A percentile compares a stretch with the other conserved stretches of the same genome.
Conservation (phyloP, 2,113 vertebrate species). For the Meriones unguiculatus region DNA sequence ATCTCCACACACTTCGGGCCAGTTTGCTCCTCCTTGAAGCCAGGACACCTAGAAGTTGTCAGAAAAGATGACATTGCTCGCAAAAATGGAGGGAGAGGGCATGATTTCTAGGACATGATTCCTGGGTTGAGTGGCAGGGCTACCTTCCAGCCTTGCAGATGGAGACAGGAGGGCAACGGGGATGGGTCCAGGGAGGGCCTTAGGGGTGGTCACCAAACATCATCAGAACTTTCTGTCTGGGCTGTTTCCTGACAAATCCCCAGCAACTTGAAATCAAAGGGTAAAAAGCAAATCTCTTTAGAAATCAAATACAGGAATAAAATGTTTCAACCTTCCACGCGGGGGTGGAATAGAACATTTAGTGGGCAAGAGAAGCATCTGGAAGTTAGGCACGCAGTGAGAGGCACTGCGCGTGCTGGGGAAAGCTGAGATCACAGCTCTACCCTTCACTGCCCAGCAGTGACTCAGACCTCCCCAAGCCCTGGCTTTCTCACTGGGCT, state of each 20-base stretch:
- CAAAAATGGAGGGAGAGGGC: background rate
- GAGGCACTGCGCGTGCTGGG: background rate
- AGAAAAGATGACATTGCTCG: background rate
- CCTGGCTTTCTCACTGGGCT: background rate
- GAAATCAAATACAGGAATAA: constrained; percentile 17
- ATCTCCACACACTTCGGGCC: background rate
- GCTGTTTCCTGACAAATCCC: background rate
- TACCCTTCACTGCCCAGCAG: background rate
- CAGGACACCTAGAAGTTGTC: background rate
- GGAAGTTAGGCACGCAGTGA: background rate
- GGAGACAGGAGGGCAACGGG: background rate
- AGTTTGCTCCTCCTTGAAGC: background rate
- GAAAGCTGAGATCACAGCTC: background rate
- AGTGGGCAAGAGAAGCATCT: background rate
- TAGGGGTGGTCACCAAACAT: background rate
- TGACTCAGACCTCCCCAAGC: background rate
- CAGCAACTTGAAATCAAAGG: background rate
- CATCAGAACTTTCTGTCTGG: background rate
- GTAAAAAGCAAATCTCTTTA: background rate
- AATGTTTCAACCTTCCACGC: background rate
- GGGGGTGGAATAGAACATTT: background rate
- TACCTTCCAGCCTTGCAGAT: background rate
- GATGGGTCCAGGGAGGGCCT: too few relatives aligned
- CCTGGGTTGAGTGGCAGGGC: background rate
- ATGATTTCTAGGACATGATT: background rate